Evolutionary conservation across 2,888 invertebrate species (phyloP), one percentile per base, ranked within the genome.

Genomic region (Hydropsyche betteni): DNA sequence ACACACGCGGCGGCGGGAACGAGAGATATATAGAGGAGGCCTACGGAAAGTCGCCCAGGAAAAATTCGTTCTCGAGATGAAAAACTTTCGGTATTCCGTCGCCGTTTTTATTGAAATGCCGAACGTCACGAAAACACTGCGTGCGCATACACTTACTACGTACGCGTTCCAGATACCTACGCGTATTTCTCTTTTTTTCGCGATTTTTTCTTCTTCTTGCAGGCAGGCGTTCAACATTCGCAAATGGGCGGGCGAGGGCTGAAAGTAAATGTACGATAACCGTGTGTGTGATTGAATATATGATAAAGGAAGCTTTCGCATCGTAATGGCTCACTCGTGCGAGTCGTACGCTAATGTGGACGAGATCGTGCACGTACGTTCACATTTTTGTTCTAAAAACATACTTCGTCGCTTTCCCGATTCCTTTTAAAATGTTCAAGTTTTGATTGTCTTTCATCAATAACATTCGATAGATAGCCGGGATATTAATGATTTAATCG

Each of bases 71-170:
- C 36, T 36, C 58, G 44, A 58, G 72, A 72, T 72, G 72, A 72
- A 72, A 72, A 72, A 72, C 55, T 72, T 72, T 72, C 72, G 38
- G 72, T 72, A 72, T 72, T 72, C 72, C 72, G 72, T 34, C 72
- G 72, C 55, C 72, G 72, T 72, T 55, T 72, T 72, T 58, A 58
- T 72, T 72, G 72, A 72, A 72, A 72, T 72, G 72, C 72, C 72
- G 72, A 72, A 72, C 55, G 72, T 72, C 72, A 72, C 55, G 72
- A 72, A 72, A 72, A 72, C 72, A 72, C 38, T 72, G 72, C 24
- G 70, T 70, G 58, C 24, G 58, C 24, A 24, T 58, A 34, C 34
- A 72, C 55, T 72, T 72, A 58, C 55, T 72, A 10, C 44, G 7
- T 44, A 44, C 44, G 10, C 7, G 10, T 44, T 24, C 24, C 24